Conservation (phyloP, 2,113 vertebrate species). For the Puffinus mauretanicus region DNA sequence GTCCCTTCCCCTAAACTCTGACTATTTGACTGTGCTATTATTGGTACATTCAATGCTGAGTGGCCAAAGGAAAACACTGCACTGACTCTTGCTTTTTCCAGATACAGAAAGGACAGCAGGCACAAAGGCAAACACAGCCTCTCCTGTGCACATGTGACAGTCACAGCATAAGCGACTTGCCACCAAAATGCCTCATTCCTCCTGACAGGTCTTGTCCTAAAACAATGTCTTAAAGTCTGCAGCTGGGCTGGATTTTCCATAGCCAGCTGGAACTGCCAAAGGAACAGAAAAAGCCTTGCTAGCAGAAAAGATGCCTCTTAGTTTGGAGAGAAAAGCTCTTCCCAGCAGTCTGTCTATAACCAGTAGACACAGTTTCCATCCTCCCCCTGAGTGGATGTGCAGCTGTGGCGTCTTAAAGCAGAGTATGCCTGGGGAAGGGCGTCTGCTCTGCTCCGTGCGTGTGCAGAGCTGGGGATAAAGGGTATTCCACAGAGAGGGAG, state of each 20-base stretch:
- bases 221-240: constrained; percentile 1
- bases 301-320: not conserved
- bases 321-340: not conserved
- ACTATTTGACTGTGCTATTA: not conserved
- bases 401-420: not conserved
- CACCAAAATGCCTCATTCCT: constrained; percentile 26
- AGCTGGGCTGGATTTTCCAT: constrained; percentile 5
- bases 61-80: constrained; percentile 20
- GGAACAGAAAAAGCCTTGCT: constrained; percentile 8
- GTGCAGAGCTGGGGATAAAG: not conserved
- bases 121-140: constrained; percentile 44
- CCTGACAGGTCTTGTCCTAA: constrained; percentile 16
- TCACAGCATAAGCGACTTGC: not conserved
- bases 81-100: not conserved
- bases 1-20: not conserved
- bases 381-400: not conserved
- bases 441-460: not conserved
- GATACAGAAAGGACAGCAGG: constrained; percentile 29
- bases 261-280: constrained; percentile 1
- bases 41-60: not conserved
- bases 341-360: not conserved
- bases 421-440: not conserved
- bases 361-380: not conserved
- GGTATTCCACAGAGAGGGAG: not conserved
- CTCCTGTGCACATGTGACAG: constrained; percentile 23